These are phyloP conservation scores for Monomorium pharaonis DNA, from an alignment of 1,140 invertebrate species.

Conservation along the genomic window DNA sequence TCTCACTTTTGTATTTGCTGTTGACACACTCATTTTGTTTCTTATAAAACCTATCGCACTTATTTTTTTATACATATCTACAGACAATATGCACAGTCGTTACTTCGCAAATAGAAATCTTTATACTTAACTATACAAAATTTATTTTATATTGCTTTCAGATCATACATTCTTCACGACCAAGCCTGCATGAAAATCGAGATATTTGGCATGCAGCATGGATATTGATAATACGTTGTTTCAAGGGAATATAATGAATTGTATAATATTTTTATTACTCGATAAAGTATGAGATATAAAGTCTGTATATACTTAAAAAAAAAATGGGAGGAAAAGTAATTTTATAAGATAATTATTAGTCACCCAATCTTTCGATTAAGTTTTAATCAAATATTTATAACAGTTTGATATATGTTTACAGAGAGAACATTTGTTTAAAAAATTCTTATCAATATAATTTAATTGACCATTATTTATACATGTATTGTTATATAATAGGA, in stretches of 20 bases:
- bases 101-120: not conserved
- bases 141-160: slow-evolving; percentile 70
- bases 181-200: slow-evolving; percentile 52
- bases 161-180: slow-evolving; percentile 59
- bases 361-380: not conserved
- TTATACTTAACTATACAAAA: slow-evolving; percentile 24
- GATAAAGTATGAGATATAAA: not conserved
- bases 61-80: slow-evolving; percentile 1
- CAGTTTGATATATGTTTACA: not conserved
- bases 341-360: slow-evolving; percentile 52
- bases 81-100: not conserved
- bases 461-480: not conserved
- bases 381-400: not conserved
- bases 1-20: slow-evolving; percentile 59
- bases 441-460: slow-evolving; percentile 19
- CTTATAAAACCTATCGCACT: slow-evolving; percentile 31
- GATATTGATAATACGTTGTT: slow-evolving; percentile 53
- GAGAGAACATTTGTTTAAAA: slow-evolving; percentile 1
- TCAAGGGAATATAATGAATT: slow-evolving; percentile 32
- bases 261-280: slow-evolving; percentile 36
- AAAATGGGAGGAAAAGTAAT: slow-evolving; percentile 37
- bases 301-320: slow-evolving; percentile 39
- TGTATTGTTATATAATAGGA: too few species aligned
- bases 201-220: too few species aligned
- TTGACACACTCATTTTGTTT: slow-evolving; percentile 29